phyloP scores from a whole-genome alignment of 2,888 invertebrate genomes.

The Tenthredo mesomela region DNA sequence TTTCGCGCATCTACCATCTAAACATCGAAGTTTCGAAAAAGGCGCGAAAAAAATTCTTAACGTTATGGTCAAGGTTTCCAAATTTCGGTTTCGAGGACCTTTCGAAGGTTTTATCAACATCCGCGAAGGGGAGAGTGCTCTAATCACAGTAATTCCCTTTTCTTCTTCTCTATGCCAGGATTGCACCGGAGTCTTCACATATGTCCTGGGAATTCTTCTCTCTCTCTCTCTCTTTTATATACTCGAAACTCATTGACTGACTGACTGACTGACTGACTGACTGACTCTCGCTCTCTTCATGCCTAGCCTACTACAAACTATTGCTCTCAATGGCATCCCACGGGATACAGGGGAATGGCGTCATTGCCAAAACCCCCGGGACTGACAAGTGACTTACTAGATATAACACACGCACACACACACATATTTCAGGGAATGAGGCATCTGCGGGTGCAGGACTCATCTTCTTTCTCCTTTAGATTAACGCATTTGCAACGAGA shows the following conservation, averaged over 20 bases:
- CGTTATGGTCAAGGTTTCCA: too few relatives aligned
- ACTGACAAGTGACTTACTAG: slow-evolving; percentile 68
- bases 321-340: slow-evolving; percentile 74
- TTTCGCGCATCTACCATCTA: too few relatives aligned
- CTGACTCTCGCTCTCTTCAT: background rate
- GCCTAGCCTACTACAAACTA: slow-evolving; percentile 64
- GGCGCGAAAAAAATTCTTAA: too few relatives aligned
- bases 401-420: slow-evolving; percentile 62
- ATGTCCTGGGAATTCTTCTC: slow-evolving; percentile 40
- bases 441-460: background rate
- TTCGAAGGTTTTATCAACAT: too few relatives aligned
- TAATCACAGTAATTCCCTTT: background rate
- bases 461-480: too few relatives aligned
- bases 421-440: slow-evolving; percentile 50
- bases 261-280: background rate
- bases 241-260: background rate
- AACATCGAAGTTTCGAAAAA: too few relatives aligned
- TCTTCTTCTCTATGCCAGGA: background rate
- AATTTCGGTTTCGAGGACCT: too few relatives aligned
- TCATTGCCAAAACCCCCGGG: slow-evolving; percentile 71
- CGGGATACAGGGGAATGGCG: slow-evolving; percentile 67
- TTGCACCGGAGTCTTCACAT: background rate
- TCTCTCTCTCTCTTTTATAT: background rate
- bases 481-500: too few relatives aligned
- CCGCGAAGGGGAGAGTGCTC: background rate